Percentiles rank a stretch among this genome's conserved stretches.
Conservation (phyloP, 2,888 invertebrate species). For the Thecophora atra region DNA sequence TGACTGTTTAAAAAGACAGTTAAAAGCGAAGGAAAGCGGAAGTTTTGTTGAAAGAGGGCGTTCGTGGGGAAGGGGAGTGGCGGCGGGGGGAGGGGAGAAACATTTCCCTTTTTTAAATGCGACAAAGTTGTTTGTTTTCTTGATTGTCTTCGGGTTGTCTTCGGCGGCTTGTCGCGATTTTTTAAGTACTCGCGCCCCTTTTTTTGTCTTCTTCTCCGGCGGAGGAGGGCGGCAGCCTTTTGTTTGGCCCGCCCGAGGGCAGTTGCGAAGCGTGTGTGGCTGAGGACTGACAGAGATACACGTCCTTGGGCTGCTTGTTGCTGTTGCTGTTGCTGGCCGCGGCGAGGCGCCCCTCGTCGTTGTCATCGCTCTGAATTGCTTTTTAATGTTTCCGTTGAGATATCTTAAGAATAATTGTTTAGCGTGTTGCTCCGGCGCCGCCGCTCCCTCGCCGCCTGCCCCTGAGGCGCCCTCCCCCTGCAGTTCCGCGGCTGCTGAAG, state of each 20-base stretch:
- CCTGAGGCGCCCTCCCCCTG: background rate
- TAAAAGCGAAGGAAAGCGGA: too few species aligned
- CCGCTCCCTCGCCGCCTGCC: background rate
- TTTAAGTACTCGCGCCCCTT: conserved; percentile 21
- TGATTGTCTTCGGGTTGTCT: conserved; percentile 54
- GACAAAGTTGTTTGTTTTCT: conserved; percentile 54
- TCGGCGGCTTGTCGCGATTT: conserved; percentile 43
- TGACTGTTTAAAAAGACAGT: background rate
- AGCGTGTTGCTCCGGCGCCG: conserved; percentile 53
- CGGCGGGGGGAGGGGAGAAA: background rate
- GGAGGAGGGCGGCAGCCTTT: conserved; percentile 52
- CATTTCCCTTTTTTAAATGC: conserved; percentile 12
- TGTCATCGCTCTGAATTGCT: conserved; percentile 66
- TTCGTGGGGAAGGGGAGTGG: background rate
- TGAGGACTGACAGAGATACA: conserved; percentile 10
- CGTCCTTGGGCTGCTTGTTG: background rate
- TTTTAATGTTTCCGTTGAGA: conserved; percentile 66
- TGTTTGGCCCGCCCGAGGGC: conserved; percentile 34
- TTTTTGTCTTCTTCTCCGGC: conserved; percentile 35
- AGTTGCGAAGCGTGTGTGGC: conserved; percentile 28
- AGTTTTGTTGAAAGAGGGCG: background rate
- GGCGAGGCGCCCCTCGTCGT: conserved; percentile 14
- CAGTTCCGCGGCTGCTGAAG: background rate
- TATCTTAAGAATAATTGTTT: conserved; percentile 66
- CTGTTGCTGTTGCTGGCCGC: conserved; percentile 34